Evolutionary conservation across 2,797 vertebrate genomes (phyloP).

Genomic region (Lacerta agilis): DNA sequence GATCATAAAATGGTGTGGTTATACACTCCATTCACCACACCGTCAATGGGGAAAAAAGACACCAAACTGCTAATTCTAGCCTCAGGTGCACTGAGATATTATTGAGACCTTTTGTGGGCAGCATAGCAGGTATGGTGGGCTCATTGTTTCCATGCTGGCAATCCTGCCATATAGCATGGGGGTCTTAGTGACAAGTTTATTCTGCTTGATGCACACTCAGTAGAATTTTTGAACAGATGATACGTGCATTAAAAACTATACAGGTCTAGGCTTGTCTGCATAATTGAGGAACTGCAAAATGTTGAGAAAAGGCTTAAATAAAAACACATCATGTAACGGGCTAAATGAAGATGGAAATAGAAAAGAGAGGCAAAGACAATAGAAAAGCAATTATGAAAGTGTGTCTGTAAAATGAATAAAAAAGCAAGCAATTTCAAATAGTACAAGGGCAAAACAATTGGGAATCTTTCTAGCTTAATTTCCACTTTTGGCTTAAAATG

Average conservation of each 20-base stretch:
- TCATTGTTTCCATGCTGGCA: too few species aligned
- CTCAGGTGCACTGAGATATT: too few species aligned
- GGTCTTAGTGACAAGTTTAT: too few species aligned
- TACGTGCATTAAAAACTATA: neutral
- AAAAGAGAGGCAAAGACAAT: neutral
- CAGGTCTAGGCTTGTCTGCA: neutral
- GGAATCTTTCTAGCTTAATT: too few species aligned
- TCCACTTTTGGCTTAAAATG: too few species aligned
- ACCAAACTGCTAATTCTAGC: too few species aligned
- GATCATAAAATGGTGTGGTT: too few species aligned
- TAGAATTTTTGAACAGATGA: neutral
- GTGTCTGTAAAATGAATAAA: neutral
- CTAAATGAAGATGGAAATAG: neutral
- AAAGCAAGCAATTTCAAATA: neutral
- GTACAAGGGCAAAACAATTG: neutral
- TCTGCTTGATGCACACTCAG: neutral
- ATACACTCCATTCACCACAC: too few species aligned
- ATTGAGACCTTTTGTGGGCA: too few species aligned
- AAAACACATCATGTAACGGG: neutral
- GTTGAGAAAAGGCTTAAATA: neutral
- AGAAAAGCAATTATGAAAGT: neutral
- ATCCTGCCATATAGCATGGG: too few species aligned
- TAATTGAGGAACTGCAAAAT: neutral
- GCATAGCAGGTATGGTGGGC: too few species aligned
- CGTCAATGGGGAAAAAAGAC: too few species aligned